A percentile compares a stretch with the other conserved stretches of the same genome.
These are phyloP conservation scores for Jordanella pulchra DNA, from an alignment of 2,797 vertebrate species.

Conservation along the genomic window DNA sequence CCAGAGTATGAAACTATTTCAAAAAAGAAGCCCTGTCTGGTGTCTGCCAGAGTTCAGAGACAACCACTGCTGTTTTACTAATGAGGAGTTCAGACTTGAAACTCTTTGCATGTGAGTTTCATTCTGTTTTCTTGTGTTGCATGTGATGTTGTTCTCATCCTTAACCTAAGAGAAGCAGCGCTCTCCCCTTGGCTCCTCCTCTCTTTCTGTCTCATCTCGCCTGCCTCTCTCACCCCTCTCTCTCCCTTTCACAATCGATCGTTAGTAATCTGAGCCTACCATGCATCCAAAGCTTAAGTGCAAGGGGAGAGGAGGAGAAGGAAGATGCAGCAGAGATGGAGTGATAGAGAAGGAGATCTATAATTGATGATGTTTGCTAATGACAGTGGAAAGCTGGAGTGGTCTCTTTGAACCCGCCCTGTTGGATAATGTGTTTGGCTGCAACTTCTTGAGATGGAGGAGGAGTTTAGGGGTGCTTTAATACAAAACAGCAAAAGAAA, in stretches of 20 bases:
- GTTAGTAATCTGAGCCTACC: slow-evolving; percentile 75
- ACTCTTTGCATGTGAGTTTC: slow-evolving; percentile 24
- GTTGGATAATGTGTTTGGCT: slow-evolving; percentile 62
- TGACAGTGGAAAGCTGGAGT: slow-evolving; percentile 77
- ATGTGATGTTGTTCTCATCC: slow-evolving; percentile 57
- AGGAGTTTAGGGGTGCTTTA: slow-evolving; percentile 13
- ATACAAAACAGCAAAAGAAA: slow-evolving; percentile 60
- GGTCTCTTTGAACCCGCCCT: slow-evolving; percentile 52
- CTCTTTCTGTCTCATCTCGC: slow-evolving; percentile 12
- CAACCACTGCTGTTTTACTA: slow-evolving; percentile 4
- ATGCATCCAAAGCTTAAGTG: slow-evolving; percentile 76
- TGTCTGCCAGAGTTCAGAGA: slow-evolving; percentile 5
- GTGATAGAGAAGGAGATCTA: slow-evolving; percentile 76
- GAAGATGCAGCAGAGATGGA: slow-evolving; percentile 67
- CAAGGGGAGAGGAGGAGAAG: slow-evolving; percentile 60
- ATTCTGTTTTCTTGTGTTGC: slow-evolving; percentile 29
- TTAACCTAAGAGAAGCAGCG: slow-evolving; percentile 34
- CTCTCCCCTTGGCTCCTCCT: slow-evolving; percentile 9
- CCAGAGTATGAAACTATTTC: slow-evolving; percentile 3
- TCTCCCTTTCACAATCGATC: slow-evolving; percentile 73
- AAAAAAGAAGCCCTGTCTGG: not conserved
- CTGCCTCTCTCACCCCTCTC: slow-evolving; percentile 31
- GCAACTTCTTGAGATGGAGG: slow-evolving; percentile 38
- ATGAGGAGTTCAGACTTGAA: slow-evolving; percentile 20
- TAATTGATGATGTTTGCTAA: slow-evolving; percentile 85